phyloP scores from a whole-genome alignment of 2,797 vertebrate species.

The Sebastes matsubarae region DNA sequence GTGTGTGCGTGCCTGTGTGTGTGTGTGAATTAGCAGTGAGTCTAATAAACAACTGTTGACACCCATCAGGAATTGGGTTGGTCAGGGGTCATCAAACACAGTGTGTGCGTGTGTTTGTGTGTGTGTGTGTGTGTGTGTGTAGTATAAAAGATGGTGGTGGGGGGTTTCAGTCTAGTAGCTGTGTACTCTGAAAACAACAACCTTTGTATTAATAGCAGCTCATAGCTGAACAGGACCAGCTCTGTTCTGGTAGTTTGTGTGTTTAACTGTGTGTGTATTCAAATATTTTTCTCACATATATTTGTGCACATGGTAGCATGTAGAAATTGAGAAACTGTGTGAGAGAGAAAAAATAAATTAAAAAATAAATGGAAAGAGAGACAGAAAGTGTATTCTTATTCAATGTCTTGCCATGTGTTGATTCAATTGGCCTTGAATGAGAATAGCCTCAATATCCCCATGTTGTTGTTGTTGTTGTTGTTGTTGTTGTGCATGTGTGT shows the following conservation, averaged over 20 bases:
- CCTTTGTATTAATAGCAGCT: neutral
- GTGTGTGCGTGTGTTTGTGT: neutral
- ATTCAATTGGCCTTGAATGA: neutral
- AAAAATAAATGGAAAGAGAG: neutral
- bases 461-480: neutral
- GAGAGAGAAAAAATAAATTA: neutral
- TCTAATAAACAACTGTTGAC: constrained; percentile 59
- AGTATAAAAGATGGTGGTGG: neutral
- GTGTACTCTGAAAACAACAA: constrained; percentile 3
- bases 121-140: neutral
- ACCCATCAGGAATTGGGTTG: constrained; percentile 39
- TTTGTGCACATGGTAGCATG: neutral
- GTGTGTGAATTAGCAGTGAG: constrained; percentile 6
- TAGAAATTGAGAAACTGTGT: neutral
- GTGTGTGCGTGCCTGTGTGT: neutral
- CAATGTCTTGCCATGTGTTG: neutral
- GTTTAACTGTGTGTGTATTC: neutral
- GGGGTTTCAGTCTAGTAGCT: constrained; percentile 12
- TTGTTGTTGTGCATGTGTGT: neutral
- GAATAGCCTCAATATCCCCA: neutral
- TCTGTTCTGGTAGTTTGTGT: neutral
- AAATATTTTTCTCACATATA: neutral
- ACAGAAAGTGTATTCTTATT: neutral
- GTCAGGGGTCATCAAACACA: constrained; percentile 30
- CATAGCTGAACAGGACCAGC: neutral